These are phyloP conservation scores for Otis tarda DNA, from an alignment of 2,113 vertebrate genomes.

Conservation along the genomic window DNA sequence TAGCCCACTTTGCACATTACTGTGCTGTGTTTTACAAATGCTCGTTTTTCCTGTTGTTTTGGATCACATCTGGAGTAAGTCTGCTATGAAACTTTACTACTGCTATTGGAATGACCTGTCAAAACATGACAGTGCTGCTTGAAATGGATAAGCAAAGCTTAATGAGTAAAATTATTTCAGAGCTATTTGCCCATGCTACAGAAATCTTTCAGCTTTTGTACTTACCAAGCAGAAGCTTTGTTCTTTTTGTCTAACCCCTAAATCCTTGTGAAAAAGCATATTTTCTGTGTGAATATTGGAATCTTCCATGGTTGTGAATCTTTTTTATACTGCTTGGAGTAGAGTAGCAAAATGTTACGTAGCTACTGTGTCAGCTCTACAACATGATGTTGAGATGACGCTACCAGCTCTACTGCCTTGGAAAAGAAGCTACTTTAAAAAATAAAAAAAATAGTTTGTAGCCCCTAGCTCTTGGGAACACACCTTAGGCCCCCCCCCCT, in stretches of 20 bases:
- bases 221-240: neutral
- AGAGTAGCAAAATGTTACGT: neutral
- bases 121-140: neutral
- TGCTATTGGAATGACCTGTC: slow-evolving; percentile 10
- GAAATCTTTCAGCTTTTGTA: neutral
- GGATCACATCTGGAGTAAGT: neutral
- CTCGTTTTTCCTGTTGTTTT: neutral
- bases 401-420: neutral
- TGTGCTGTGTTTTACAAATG: neutral
- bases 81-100: neutral
- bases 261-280: neutral
- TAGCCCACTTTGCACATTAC: neutral
- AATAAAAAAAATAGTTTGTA: neutral
- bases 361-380: neutral
- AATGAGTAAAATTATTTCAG: neutral
- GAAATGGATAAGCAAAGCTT: neutral
- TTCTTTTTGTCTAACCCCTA: neutral
- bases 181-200: neutral
- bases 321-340: neutral
- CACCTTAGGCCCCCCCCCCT: no score
- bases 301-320: neutral
- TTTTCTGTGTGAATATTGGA: neutral
- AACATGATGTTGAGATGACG: neutral
- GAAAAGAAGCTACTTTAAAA: neutral
- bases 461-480: neutral